Base-by-base conservation (phyloP, 2,113 vertebrate species). In the Sus scrofa region DNA sequence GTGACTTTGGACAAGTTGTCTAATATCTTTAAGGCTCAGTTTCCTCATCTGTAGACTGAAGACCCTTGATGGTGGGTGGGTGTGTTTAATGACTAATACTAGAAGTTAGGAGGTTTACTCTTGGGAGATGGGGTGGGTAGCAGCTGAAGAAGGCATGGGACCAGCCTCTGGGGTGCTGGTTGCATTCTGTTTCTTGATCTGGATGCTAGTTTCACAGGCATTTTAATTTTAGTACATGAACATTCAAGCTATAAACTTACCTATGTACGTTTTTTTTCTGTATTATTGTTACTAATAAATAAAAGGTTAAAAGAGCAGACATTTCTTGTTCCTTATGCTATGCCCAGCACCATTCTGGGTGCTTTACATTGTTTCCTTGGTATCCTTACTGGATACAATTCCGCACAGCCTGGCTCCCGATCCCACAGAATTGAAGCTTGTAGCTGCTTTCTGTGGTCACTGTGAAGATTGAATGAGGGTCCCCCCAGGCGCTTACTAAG, bases 21-120 rank as follows among this genome's bases (percentile, higher is more conserved):
- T 67, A 44, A 78, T 62, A 86, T 52, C 44, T 58, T 65, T 71
- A 78, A n/a, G 26, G 24, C 34, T 78, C n/a, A 34, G 32, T 90
- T 91, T 96, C 27, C 54, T 70, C 32, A 14, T 86, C 70, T 89
- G 34, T 88, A 73, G 81, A n/a, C 24, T 44, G 77, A 50, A 86
- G 60, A 34, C 58, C 52, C 0, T 56, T 58, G 11, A 20, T 67
- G 34, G 39, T 44, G 73, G 50, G 27, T 74, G 44, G 39, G 27
- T 44, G 24, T 44, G 39, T 44, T 44, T 44, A 65, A 19, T 18
- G 60, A 39, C 19, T 74, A 14, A 32, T 50, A 50, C 44, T 87
- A 91, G 75, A 71, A 37, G 39, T 78, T 77, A 67, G 50, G 32
- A 18, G 44, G 30, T 15, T 15, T 27, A 19, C 79, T 9, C 34